Base-by-base conservation (phyloP, 2,888 invertebrate species). In the Xanthorhoe spadicearia region DNA sequence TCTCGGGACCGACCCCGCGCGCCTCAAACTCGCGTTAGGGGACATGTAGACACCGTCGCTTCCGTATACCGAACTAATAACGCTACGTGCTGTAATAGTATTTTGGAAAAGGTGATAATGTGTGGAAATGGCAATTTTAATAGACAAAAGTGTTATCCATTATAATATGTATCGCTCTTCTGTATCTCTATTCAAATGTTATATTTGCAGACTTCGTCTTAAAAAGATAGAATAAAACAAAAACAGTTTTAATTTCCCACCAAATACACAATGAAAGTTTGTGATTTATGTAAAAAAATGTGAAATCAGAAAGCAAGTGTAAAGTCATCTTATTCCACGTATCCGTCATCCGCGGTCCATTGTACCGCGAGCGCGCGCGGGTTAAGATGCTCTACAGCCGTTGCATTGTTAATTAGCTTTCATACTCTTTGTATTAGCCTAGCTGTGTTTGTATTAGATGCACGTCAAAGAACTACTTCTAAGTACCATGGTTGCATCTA, bases 371-470 rank as follows among this genome's bases (percentile, higher is more conserved):
- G 76, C 74, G 73, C 32, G 73, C 78, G 76, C 80, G 85, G 88
- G 88, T 86, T 87, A 86, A 77, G 70, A 74, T 78, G 79, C 82
- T 85, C 80, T 86, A 87, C 90, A 85, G 86, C 81, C 85, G 84
- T 85, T 87, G 86, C 87, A 86, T 67, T 87, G 82, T 86, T 91
- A 91, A 92, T 92, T 91, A 91, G 90, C 91, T 87, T 86, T 83
- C 81, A 81, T 82, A 80, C 74, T 76, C 75, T 70, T 71, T 72
- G 66, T 56, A 59, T 60, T 53, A 67, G 52, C 51, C 19, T 1
- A 18, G 54, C 28, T 23, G 23, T 23, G 23, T 4, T 23, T 23
- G 23, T 23, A 23, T 23, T 23, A 23, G 23, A 1, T 49, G 7
- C 15, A 50, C 46, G 19, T 64, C 68, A 68, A 61, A 58, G 57